A percentile compares a stretch with the other conserved stretches of the same genome.
phyloP scores from a whole-genome alignment of 2,888 invertebrate genomes.

The Erpobdella octoculata region DNA sequence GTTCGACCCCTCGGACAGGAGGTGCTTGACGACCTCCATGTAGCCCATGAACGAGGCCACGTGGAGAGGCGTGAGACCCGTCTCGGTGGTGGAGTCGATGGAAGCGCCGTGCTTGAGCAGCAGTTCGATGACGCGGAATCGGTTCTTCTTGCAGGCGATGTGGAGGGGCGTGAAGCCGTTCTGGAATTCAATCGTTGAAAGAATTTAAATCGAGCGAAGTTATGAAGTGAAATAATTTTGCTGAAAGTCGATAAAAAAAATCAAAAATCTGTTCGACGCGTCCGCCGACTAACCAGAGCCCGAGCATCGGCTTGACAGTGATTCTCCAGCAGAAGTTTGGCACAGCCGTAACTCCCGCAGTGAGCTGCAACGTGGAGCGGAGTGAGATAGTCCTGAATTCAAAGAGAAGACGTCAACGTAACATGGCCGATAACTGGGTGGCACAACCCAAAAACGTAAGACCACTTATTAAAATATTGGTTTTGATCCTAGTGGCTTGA shows the following conservation, averaged over 20 bases:
- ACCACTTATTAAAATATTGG: no score
- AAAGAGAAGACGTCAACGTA: no score
- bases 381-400: constrained; percentile 30
- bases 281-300: constrained; percentile 25
- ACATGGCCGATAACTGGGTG: no score
- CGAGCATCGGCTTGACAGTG: constrained; percentile 29
- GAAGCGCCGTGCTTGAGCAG: constrained; percentile 93
- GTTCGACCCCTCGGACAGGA: constrained; percentile 91
- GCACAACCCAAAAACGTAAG: no score
- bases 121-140: constrained; percentile 92
- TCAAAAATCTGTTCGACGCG: background rate
- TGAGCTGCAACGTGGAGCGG: constrained; percentile 34
- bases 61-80: constrained; percentile 88
- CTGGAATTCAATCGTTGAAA: constrained; percentile 21
- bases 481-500: no score
- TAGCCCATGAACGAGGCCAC: constrained; percentile 99
- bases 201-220: background rate
- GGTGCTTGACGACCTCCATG: constrained; percentile 89
- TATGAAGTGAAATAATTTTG: background rate
- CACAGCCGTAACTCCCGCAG: constrained; percentile 28
- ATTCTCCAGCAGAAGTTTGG: constrained; percentile 29
- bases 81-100: constrained; percentile 68
- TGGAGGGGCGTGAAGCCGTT: constrained; percentile 98
- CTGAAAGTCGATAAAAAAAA: background rate
- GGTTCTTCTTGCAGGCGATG: constrained; percentile 98